Evolutionary conservation across 2,888 invertebrate genomes (phyloP), one percentile per base, ranked within the genome.

Genomic region (Hecatera dysodea): DNA sequence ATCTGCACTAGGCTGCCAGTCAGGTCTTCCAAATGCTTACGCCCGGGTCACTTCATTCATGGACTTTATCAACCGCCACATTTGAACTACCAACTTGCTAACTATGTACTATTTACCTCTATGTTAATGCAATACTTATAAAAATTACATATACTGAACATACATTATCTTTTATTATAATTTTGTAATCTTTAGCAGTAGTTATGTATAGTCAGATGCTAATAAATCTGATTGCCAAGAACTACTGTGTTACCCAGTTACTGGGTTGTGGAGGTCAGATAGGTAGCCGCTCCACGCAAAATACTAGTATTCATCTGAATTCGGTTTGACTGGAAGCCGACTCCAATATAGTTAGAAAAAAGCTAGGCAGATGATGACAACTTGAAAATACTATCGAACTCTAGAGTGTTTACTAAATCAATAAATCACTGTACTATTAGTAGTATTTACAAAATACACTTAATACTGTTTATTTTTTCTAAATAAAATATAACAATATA

Each of bases 1-100:
- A 0, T 84, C 86, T 0, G 69, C 67, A 1, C n/a, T 81, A 0
- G 91, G 90, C 5, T 92, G 92, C 69, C 65, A 87, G 33, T 39
- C 67, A 0, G 62, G 68, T 11, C 27, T 86, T 1, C 91, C 90
- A 0, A 82, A 89, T 12, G 91, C 80, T 1, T 92, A 75, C 66
- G 82, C 89, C 2, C 83, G 92, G 53, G 84, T 87, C 9, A 89
- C 89, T 2, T 88, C 88, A 2, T 90, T 72, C 75, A 56, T 90
- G 12, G 73, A 78, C 71, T 90, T 89, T 68, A 77, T 91, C 44
- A 80, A 81, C 24, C 22, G 15, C 12, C 62, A 75, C 11, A 59
- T 63, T 29, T 59, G n/a, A 70, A 6, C 0, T 22, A 33, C 27
- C 15, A 7, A n/a, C 15, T n/a, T 24, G 3, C 4, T 22, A 36